Evolutionary conservation across 2,113 vertebrate genomes (phyloP).

Genomic region (Heloderma charlesbogerti): DNA sequence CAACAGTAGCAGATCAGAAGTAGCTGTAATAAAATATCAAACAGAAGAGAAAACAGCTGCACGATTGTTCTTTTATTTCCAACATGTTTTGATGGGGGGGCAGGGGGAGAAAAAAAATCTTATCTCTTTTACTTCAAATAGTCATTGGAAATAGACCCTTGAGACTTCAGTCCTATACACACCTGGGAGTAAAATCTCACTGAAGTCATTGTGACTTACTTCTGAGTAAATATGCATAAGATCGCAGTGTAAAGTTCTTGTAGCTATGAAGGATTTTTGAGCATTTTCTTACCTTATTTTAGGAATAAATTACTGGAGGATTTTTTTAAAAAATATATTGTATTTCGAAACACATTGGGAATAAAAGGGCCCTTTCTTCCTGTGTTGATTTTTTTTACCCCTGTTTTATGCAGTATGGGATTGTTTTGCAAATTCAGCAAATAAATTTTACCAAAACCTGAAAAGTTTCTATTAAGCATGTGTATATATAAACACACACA

Average conservation of each 20-base stretch:
- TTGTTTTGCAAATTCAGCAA: constrained; percentile 3
- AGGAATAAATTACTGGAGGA: background rate
- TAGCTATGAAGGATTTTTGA: background rate
- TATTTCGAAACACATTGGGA: background rate
- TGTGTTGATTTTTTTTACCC: background rate
- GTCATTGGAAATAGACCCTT: background rate
- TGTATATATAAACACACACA: background rate
- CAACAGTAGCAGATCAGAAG: background rate
- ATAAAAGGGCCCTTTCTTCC: background rate
- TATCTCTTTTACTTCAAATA: background rate
- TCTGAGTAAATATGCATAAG: too few species aligned
- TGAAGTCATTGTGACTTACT: too few species aligned
- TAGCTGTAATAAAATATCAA: background rate
- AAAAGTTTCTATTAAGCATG: background rate
- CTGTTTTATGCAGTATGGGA: background rate
- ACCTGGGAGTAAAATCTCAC: too few species aligned
- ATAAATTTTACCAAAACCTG: background rate
- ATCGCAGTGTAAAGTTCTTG: background rate
- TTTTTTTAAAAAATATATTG: background rate
- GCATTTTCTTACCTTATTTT: background rate
- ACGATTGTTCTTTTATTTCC: constrained; percentile 2
- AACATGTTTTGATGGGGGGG: background rate
- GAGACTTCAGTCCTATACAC: background rate
- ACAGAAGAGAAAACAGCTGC: background rate
- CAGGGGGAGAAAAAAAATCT: background rate